phyloP scores from a whole-genome alignment of 2,113 vertebrate species.

The Struthio camelus region DNA sequence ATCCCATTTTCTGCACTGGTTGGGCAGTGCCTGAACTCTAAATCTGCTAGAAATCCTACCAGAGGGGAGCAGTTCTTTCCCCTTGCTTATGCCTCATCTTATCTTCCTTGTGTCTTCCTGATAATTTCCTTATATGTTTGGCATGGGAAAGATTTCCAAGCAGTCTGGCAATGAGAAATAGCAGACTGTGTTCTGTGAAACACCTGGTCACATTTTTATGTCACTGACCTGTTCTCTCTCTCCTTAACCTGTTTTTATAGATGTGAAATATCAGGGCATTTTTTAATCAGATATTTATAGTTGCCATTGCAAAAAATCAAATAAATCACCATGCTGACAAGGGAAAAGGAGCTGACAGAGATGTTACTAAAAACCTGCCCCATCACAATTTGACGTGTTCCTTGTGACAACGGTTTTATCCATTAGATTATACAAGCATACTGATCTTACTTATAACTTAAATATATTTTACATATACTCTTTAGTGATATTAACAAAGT shows the following conservation, averaged over 20 bases:
- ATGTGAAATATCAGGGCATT: neutral
- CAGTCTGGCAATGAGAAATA: neutral
- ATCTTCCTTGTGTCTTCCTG: neutral
- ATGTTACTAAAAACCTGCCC: neutral
- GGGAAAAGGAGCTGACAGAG: neutral
- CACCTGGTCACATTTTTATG: neutral
- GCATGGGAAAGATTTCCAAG: neutral
- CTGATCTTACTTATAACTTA: neutral
- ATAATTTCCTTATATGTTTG: neutral
- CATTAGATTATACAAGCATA: neutral
- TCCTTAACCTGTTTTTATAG: neutral
- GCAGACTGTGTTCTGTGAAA: neutral
- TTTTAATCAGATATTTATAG: neutral
- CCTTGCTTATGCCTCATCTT: neutral
- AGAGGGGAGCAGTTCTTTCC: neutral
- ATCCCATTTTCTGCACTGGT: neutral
- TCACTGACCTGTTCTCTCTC: neutral
- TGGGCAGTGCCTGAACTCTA: neutral
- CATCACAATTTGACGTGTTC: neutral
- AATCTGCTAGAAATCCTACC: neutral
- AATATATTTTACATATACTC: neutral
- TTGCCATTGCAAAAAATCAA: neutral
- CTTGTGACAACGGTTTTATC: neutral
- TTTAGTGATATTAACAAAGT: neutral
- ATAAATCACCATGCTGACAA: neutral